Conservation (phyloP, 2,113 vertebrate genomes). For the Lethenteron reissneri region DNA sequence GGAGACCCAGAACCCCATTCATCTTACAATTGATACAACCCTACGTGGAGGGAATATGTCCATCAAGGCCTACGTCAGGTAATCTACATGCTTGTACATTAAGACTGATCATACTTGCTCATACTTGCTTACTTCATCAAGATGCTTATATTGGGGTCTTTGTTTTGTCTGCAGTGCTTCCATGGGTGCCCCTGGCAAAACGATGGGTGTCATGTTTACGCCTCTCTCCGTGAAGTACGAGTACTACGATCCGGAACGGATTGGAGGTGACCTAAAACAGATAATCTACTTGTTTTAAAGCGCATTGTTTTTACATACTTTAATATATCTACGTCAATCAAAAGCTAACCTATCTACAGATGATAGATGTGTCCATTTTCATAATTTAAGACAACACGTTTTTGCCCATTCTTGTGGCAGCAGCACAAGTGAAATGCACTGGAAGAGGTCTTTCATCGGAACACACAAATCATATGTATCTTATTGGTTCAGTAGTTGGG, state of each 20-base stretch:
- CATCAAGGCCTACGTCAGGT: conserved; percentile 94
- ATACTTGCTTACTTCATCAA: background rate
- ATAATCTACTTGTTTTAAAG: too few species aligned
- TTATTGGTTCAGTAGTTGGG: too few species aligned
- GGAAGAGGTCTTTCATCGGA: too few species aligned
- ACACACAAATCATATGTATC: too few species aligned
- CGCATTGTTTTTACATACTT: too few species aligned
- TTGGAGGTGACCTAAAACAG: conserved; percentile 44
- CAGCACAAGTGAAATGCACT: too few species aligned
- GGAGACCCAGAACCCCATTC: conserved; percentile 76
- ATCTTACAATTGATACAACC: conserved; percentile 70
- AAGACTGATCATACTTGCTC: background rate
- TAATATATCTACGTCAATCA: too few species aligned
- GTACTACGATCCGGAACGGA: conserved; percentile 84
- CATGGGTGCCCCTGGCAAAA: conserved; percentile 86
- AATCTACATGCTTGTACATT: background rate
- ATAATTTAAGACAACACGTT: too few species aligned
- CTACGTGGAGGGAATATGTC: conserved; percentile 84
- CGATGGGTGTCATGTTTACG: conserved; percentile 93
- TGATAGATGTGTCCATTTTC: too few species aligned
- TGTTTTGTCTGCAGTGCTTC: conserved; percentile 38
- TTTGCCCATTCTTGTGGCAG: too few species aligned
- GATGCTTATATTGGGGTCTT: background rate
- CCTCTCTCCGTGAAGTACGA: conserved; percentile 69
- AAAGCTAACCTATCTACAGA: too few species aligned